Conservation (phyloP, 1,140 invertebrate genomes). For the Drosophila aff. region DNA sequence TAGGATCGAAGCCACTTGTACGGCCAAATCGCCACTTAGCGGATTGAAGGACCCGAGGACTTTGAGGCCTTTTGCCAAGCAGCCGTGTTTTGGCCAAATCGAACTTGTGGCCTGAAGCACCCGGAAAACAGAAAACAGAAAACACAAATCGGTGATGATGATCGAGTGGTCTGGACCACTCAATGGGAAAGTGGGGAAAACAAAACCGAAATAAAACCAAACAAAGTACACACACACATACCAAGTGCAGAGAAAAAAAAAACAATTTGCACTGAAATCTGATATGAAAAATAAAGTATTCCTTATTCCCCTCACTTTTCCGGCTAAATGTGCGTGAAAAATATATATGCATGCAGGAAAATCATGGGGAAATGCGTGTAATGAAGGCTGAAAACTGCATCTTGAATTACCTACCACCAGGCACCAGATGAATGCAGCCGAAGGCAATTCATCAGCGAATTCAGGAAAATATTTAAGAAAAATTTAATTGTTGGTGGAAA, state of each 20-base stretch:
- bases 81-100: constrained; percentile 49
- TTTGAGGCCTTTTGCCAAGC: constrained; percentile 33
- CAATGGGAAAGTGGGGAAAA: constrained; percentile 32
- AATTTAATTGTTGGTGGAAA: constrained; percentile 6
- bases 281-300: constrained; percentile 76
- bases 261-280: constrained; percentile 75
- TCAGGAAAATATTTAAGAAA: constrained; percentile 7
- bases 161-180: constrained; percentile 52
- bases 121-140: constrained; percentile 60
- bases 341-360: neutral
- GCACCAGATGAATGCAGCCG: constrained; percentile 1
- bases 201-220: constrained; percentile 21
- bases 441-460: constrained; percentile 38
- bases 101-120: constrained; percentile 55
- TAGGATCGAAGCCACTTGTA: constrained; percentile 43
- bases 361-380: constrained; percentile 50
- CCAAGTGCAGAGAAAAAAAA: constrained; percentile 3
- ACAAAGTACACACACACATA: constrained; percentile 24
- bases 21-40: constrained; percentile 54
- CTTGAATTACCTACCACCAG: constrained; percentile 56
- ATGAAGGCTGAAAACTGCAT: constrained; percentile 61
- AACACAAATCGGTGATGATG: constrained; percentile 11
- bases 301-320: constrained; percentile 43
- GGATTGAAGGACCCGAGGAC: constrained; percentile 20
- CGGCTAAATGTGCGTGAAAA: constrained; percentile 64